Conservation (phyloP, 2,113 vertebrate genomes). For the Rhegmatorhina hoffmannsi region DNA sequence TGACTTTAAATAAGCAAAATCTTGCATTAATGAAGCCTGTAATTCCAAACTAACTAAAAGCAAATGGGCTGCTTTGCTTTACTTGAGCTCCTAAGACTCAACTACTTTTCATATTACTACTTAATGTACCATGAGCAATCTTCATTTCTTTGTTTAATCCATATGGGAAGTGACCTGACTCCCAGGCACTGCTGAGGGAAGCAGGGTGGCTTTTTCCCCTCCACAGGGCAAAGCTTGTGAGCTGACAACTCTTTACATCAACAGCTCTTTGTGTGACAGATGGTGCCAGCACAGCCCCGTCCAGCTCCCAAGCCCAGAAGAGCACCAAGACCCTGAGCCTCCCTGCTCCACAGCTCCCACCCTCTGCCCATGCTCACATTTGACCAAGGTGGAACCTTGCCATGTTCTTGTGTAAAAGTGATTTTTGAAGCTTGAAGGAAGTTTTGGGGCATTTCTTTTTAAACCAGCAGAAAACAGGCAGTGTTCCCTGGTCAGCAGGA, state of each 20-base stretch:
- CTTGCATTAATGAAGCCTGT: conserved; percentile 76
- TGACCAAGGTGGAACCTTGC: not conserved
- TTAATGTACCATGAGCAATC: conserved; percentile 68
- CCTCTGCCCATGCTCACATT: rapidly evolving
- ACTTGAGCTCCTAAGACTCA: not conserved
- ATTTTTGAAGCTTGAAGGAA: not conserved
- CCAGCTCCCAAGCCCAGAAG: not conserved
- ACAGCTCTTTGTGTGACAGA: not conserved
- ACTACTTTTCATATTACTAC: conserved; percentile 63
- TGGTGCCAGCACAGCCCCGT: rapidly evolving
- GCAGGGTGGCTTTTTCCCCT: not conserved
- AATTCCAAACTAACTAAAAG: conserved; percentile 70
- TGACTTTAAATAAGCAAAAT: conserved; percentile 75
- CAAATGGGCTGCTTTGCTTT: conserved; percentile 69
- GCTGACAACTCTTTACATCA: not conserved
- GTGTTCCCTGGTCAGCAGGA: not conserved
- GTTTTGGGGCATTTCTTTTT: not conserved
- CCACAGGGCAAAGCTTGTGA: rapidly evolving
- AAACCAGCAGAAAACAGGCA: not conserved
- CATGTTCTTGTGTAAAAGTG: not conserved
- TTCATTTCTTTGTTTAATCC: not conserved
- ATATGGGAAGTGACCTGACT: not conserved
- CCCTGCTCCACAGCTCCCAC: not conserved
- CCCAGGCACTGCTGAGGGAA: not conserved
- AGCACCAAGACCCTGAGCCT: not conserved